Conservation (phyloP, 2,888 invertebrate species). For the Calameuta pallipes region DNA sequence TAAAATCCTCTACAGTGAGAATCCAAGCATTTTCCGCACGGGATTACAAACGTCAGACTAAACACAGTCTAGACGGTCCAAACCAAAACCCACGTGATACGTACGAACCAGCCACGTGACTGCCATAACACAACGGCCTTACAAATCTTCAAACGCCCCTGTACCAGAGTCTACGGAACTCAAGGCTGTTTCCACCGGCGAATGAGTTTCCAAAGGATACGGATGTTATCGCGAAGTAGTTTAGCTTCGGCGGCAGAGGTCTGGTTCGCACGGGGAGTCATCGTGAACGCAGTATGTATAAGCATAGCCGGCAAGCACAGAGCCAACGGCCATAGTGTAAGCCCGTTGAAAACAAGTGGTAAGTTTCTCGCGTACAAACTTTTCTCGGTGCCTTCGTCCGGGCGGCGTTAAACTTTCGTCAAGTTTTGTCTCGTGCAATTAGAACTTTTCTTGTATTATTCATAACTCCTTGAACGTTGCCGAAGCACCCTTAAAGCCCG, state of each 20-base stretch:
- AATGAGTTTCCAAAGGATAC: neutral
- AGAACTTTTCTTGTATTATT: slow-evolving; percentile 64
- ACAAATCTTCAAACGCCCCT: neutral
- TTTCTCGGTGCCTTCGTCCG: neutral
- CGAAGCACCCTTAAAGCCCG: neutral
- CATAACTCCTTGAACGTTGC: slow-evolving; percentile 46
- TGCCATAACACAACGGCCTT: neutral
- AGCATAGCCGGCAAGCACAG: neutral
- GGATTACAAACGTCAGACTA: neutral
- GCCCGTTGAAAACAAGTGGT: neutral
- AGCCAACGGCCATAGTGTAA: neutral
- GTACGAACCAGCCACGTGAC: neutral
- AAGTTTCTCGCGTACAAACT: neutral
- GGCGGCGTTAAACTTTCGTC: slow-evolving; percentile 5
- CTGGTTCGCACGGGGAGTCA: neutral
- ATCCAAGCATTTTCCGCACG: neutral
- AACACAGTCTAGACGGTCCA: neutral
- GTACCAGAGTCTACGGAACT: neutral
- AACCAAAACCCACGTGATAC: neutral
- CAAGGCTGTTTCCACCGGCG: neutral
- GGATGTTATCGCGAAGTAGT: neutral
- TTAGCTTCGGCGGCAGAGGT: neutral
- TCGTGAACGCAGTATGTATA: neutral
- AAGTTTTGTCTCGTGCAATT: slow-evolving; percentile 64
- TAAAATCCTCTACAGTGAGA: neutral